Evolutionary conservation across 2,888 invertebrate species (phyloP), one percentile per base, ranked within the genome.

Genomic region (Eudemis profundana): DNA sequence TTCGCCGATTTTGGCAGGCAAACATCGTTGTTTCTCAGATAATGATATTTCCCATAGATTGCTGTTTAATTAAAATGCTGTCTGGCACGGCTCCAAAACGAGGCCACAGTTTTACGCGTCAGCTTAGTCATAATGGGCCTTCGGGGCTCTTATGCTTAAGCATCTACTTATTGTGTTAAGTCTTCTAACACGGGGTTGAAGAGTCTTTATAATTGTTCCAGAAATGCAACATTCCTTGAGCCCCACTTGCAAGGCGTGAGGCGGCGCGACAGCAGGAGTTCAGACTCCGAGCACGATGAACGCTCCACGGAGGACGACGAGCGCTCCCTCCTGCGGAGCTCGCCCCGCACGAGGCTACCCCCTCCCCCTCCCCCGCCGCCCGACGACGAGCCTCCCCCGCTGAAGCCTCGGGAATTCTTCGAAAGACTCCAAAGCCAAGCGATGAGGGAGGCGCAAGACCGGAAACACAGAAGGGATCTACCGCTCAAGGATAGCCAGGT

Each of bases 191-290:
- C 2, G 4, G 2, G 4, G 14, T 38, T 3, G 3, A 23, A 38
- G n/a, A 17, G 21, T 47, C 14, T 19, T 51, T 60, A 66, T 53
- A 33, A 68, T 87, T 86, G 81, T 95, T 95, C 0, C 94, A 96
- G 96, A 92, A 95, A 95, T 90, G 95, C 95, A 82, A 94, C 94
- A 70, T 96, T 96, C 84, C 93, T 96, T 78, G 96, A 96, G 83
- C 95, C 95, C 38, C 95, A 95, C 82, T 91, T 95, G 71, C 95
- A 95, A 79, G 94, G 94, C 50, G 87, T 95, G 79, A 87, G 91
- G 66, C 83, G 93, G 72, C 81, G 93, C 69, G 79, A 93, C 84
- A 86, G 93, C 79, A 75, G 89, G 70, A 87, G 90, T 82, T 91
- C 88, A 4, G 92, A 93, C 74, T 92, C 92, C 4, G 92, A 92